Percentiles rank a stretch among this genome's conserved stretches.
These are phyloP conservation scores for Montipora sp. DNA, from an alignment of 64 coral and sea anemone species.

Conservation along the genomic window DNA sequence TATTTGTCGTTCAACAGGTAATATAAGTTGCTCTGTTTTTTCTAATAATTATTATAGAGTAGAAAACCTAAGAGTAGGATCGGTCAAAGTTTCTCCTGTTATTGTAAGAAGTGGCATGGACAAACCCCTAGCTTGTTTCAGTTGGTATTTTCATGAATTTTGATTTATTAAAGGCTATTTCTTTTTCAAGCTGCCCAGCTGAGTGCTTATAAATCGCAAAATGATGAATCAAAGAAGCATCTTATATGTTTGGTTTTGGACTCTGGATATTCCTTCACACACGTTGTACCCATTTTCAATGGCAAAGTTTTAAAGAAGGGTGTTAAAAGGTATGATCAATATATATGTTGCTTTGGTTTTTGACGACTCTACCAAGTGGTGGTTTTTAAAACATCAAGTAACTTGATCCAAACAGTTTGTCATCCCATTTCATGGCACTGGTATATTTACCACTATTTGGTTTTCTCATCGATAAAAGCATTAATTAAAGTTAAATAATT, in stretches of 20 bases:
- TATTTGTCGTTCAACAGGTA: slow-evolving; percentile 86
- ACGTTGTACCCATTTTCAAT: slow-evolving; percentile 97
- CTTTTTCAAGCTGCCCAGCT: slow-evolving; percentile 82
- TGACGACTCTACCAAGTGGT: no score
- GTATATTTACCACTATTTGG: no score
- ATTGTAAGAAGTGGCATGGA: no score
- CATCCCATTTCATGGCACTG: no score
- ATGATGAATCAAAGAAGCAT: slow-evolving; percentile 71
- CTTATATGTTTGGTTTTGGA: slow-evolving; percentile 92
- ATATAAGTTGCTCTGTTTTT: not conserved
- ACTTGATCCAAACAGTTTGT: no score
- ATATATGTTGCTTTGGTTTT: not conserved
- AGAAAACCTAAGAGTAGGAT: no score
- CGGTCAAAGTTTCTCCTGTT: no score
- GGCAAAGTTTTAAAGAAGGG: slow-evolving; percentile 93
- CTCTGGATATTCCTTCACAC: slow-evolving; percentile 95
- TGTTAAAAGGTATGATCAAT: slow-evolving; percentile 70
- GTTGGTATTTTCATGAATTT: not conserved
- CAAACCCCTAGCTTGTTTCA: no score
- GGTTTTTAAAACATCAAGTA: no score
- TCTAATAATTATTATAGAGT: no score
- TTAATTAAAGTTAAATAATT: no score
- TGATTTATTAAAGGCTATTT: not conserved
- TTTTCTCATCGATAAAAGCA: no score
- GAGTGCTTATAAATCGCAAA: slow-evolving; percentile 82